Evolutionary conservation across 2,888 invertebrate species (phyloP).

Genomic region (Uropetala carovei): DNA sequence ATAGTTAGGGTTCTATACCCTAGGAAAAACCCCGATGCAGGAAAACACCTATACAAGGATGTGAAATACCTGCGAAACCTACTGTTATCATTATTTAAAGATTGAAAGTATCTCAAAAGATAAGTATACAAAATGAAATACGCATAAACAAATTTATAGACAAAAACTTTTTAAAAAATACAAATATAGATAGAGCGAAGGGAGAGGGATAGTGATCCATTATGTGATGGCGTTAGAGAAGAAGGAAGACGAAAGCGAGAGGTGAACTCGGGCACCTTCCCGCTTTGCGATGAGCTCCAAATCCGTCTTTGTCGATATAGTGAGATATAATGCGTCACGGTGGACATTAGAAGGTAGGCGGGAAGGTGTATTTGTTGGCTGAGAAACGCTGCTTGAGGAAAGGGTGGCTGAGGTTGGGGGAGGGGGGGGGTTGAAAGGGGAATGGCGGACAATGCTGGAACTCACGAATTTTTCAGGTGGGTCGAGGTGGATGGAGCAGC

Average conservation of each 20-base stretch:
- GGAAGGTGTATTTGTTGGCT: not conserved
- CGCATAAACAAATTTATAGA: too few relatives aligned
- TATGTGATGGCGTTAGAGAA: too few relatives aligned
- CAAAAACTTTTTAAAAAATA: too few relatives aligned
- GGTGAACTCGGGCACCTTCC: not conserved
- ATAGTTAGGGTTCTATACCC: too few relatives aligned
- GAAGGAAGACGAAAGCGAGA: not conserved
- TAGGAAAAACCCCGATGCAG: too few relatives aligned
- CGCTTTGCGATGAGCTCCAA: not conserved
- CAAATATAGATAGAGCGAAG: not conserved
- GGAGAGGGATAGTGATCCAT: not conserved
- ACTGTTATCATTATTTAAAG: too few relatives aligned
- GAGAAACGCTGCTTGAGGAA: not conserved
- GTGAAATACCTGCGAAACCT: too few relatives aligned
- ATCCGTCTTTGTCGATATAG: not conserved
- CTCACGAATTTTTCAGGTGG: slow-evolving; percentile 28
- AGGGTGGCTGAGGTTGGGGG: not conserved
- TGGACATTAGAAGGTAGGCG: too few relatives aligned
- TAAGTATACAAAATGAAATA: too few relatives aligned
- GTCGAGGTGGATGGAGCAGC: not conserved
- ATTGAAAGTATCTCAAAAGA: too few relatives aligned
- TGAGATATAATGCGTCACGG: too few relatives aligned
- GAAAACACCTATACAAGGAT: too few relatives aligned
- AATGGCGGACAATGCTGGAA: not conserved
- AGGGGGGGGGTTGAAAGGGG: not conserved